phyloP scores from a whole-genome alignment of 2,797 vertebrate species.

The Clarias fuscus region DNA sequence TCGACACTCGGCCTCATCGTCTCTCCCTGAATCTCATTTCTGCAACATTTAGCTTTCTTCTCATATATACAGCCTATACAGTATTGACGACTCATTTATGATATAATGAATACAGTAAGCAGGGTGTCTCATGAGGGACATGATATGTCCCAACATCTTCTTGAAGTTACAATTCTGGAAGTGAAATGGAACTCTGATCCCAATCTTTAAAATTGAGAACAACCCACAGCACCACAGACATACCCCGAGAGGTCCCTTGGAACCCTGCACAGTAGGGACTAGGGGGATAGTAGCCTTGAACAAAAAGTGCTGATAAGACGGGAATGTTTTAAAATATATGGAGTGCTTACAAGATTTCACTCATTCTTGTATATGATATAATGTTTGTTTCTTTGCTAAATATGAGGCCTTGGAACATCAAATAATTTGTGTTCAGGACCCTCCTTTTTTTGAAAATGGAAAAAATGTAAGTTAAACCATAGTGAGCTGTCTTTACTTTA shows the following conservation, averaged over 20 bases:
- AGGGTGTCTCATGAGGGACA: too few species aligned
- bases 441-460: not conserved
- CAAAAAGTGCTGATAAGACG: too few species aligned
- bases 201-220: too few species aligned
- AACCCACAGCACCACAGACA: too few species aligned
- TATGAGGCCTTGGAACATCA: not conserved
- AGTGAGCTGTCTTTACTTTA: not conserved
- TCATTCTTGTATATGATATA: not conserved
- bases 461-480: not conserved
- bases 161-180: too few species aligned
- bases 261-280: too few species aligned
- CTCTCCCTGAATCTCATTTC: not conserved
- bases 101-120: not conserved
- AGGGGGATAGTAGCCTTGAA: too few species aligned
- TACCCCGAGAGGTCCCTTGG: too few species aligned
- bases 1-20: constrained; percentile 11
- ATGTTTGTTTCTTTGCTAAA: not conserved
- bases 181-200: not conserved
- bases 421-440: not conserved
- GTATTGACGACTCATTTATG: not conserved
- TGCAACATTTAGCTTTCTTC: not conserved
- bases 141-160: too few species aligned
- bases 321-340: too few species aligned
- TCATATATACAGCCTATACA: too few species aligned
- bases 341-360: too few species aligned